Evolutionary conservation across 2,797 vertebrate species (phyloP).

Genomic region (Pseudochaenichthys georgianus): DNA sequence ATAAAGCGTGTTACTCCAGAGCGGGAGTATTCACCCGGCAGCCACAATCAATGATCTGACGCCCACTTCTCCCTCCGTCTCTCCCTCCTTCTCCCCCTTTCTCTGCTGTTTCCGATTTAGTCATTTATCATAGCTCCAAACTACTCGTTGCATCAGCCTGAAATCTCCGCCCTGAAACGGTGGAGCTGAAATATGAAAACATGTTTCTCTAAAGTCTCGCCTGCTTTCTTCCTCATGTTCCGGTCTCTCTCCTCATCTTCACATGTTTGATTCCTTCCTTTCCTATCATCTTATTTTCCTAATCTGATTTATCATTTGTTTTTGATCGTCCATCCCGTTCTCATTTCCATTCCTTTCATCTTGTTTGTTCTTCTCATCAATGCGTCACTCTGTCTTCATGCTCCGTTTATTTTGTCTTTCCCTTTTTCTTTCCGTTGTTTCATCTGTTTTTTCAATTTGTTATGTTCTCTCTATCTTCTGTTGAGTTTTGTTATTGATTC

Average conservation of each 20-base stretch:
- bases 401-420: too few species aligned
- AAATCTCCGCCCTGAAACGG: conserved; percentile 18
- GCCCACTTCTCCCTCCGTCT: conserved; percentile 16
- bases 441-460: neutral
- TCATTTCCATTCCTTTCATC: neutral
- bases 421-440: neutral
- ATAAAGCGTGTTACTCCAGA: conserved; percentile 52
- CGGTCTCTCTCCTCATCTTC: neutral
- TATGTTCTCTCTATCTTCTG: neutral
- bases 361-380: neutral
- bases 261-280: neutral
- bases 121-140: conserved; percentile 44
- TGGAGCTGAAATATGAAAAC: conserved; percentile 22
- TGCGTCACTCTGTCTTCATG: neutral
- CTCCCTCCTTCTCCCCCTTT: neutral
- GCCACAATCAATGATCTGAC: conserved; percentile 47
- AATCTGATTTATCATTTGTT: neutral
- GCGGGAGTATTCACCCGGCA: conserved; percentile 40
- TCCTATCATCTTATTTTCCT: neutral
- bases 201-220: conserved; percentile 2
- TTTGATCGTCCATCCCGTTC: neutral
- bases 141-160: conserved; percentile 49
- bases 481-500: neutral
- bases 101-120: conserved; percentile 36
- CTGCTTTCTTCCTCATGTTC: neutral